Evolutionary conservation across 2,797 vertebrate species (phyloP), one percentile per base, ranked within the genome.

Genomic region (Xenentodon cancila): DNA sequence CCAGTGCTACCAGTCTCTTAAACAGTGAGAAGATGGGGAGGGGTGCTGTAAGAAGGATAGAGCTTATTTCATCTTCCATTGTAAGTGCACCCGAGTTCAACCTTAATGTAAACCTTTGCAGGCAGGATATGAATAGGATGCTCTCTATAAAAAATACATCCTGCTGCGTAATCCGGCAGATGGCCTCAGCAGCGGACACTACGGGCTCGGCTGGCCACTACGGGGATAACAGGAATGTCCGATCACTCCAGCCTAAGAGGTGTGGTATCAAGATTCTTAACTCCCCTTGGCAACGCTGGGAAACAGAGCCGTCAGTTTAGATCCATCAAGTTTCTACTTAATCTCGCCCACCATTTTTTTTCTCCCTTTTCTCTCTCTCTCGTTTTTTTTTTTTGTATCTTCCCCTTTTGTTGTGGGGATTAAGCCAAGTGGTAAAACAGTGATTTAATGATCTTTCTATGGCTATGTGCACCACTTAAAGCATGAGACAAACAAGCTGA

Each of bases 381-480:
- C 25, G 3, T 5, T 55, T 21, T 40, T 15, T 49, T 86, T 86
- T 92, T 91, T 88, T 86, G 81, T 91, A 81, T 89, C 88, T 86
- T 82, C 77, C 84, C 65, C 90, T 86, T 91, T 92, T 90, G 91
- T 90, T 85, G 77, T 40, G 63, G 84, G 90, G 91, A 93, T 94
- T 94, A 93, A 92, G 86, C 79, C 74, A 90, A 92, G 91, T 94
- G 91, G 92, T 93, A 93, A 94, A 93, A 94, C 89, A 92, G 93
- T 92, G 91, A 92, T 94, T 94, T 94, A 92, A 93, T 93, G 91
- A 93, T 93, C 91, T 92, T 91, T 92, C 90, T 90, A 91, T 92
- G 89, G 90, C 89, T 88, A 90, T 90, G 82, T 88, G 90, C 88
- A 78, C 86, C 84, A 91, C 89, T 93, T 91, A 91, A 90, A 92